Percentiles rank a stretch among this genome's conserved stretches.
Evolutionary conservation across 1,140 invertebrate species (phyloP).

Genomic region (Uloborus diversus): DNA sequence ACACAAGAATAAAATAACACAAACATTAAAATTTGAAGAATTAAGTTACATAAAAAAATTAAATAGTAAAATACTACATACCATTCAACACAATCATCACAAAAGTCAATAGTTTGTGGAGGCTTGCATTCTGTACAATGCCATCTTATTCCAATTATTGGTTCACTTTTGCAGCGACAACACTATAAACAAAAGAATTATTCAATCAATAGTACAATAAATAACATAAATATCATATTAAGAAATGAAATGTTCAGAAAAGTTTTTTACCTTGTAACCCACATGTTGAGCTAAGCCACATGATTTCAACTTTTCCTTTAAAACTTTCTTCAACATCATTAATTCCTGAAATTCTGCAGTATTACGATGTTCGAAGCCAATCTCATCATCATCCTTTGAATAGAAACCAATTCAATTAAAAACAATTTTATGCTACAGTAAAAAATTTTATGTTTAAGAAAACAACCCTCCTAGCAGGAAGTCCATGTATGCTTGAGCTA

Average conservation of each 20-base stretch:
- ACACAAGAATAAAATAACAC: not conserved
- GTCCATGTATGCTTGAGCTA: too few species aligned
- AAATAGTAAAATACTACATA: constrained; percentile 5
- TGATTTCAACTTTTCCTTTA: constrained; percentile 65
- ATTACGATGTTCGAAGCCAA: constrained; percentile 62
- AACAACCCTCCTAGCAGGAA: too few species aligned
- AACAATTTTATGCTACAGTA: too few species aligned
- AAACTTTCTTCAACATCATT: constrained; percentile 65
- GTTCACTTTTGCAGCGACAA: constrained; percentile 73
- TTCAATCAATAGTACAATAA: not conserved
- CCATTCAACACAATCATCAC: constrained; percentile 63
- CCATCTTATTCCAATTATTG: constrained; percentile 76
- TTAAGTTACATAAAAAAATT: not conserved
- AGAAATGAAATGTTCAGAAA: not conserved
- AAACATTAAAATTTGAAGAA: not conserved
- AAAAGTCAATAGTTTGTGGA: constrained; percentile 68
- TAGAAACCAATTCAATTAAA: too few species aligned
- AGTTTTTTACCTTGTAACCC: constrained; percentile 69
- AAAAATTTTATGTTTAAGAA: too few species aligned
- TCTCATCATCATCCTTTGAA: constrained; percentile 62
- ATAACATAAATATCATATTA: not conserved
- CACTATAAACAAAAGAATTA: constrained; percentile 69
- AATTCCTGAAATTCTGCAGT: constrained; percentile 65
- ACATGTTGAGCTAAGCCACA: constrained; percentile 65
- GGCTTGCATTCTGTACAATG: constrained; percentile 73